A percentile compares a stretch with the other conserved stretches of the same genome.
Evolutionary conservation across 2,113 vertebrate genomes (phyloP).

Genomic region (Edolisoma coerulescens): DNA sequence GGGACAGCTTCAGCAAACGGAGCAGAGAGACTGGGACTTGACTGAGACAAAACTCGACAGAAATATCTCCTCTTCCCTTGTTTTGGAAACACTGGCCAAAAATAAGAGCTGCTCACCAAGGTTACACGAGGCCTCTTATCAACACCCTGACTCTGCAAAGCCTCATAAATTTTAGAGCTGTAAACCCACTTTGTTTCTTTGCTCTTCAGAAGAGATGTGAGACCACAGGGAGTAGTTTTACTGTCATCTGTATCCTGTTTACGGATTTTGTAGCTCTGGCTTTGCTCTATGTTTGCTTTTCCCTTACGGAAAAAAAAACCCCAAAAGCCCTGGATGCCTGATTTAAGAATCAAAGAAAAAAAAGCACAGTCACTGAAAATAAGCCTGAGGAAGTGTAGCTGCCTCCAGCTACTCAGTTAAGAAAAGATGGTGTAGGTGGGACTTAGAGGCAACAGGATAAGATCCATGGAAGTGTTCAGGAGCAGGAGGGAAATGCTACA

Average conservation of each 20-base stretch:
- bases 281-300: neutral
- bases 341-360: neutral
- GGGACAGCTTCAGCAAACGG: neutral
- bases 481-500: neutral
- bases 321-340: neutral
- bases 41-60: neutral
- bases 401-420: neutral
- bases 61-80: neutral
- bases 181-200: neutral
- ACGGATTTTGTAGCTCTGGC: neutral
- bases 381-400: neutral
- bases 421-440: neutral
- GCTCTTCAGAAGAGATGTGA: neutral
- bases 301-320: neutral
- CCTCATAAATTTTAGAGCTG: neutral
- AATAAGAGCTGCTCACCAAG: neutral
- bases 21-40: neutral
- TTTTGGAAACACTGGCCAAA: neutral
- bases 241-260: constrained; percentile 32
- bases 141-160: neutral
- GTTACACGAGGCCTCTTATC: neutral
- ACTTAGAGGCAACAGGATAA: neutral
- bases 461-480: neutral
- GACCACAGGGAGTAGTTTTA: neutral
- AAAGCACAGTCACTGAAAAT: neutral